phyloP scores from a whole-genome alignment of 2,888 invertebrate genomes.

The Xestoiulus laeticollis region DNA sequence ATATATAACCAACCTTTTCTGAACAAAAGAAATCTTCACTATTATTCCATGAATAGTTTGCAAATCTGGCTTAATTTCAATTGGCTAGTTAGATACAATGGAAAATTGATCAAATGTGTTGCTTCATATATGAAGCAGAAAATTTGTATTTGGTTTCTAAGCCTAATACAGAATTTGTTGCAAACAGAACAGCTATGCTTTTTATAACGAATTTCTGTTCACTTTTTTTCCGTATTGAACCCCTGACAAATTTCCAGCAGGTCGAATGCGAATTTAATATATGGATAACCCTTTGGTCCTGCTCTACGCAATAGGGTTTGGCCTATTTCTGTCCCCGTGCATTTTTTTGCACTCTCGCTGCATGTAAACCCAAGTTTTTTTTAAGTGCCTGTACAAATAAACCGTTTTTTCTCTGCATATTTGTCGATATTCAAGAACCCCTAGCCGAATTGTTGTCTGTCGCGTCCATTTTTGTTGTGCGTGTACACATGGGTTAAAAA shows the following conservation, averaged over 20 bases:
- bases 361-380: neutral
- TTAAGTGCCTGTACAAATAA: conserved; percentile 30
- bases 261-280: conserved; percentile 21
- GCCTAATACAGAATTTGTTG: neutral
- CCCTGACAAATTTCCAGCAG: neutral
- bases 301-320: neutral
- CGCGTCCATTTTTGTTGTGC: conserved; percentile 38
- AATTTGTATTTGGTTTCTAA: no score
- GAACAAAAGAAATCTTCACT: no score
- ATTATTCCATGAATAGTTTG: no score
- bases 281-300: conserved; percentile 18
- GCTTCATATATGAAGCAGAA: no score
- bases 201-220: neutral
- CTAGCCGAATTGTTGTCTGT: conserved; percentile 40
- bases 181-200: neutral
- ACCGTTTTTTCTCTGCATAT: neutral
- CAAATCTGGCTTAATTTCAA: no score
- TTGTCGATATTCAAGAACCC: conserved; percentile 19
- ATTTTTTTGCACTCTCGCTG: neutral
- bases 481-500: conserved; percentile 16
- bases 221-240: neutral
- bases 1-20: no score
- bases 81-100: no score
- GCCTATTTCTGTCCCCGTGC: neutral
- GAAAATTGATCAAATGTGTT: no score